Evolutionary conservation across 2,113 vertebrate genomes (phyloP).

Genomic region (Lanius ludovicianus): DNA sequence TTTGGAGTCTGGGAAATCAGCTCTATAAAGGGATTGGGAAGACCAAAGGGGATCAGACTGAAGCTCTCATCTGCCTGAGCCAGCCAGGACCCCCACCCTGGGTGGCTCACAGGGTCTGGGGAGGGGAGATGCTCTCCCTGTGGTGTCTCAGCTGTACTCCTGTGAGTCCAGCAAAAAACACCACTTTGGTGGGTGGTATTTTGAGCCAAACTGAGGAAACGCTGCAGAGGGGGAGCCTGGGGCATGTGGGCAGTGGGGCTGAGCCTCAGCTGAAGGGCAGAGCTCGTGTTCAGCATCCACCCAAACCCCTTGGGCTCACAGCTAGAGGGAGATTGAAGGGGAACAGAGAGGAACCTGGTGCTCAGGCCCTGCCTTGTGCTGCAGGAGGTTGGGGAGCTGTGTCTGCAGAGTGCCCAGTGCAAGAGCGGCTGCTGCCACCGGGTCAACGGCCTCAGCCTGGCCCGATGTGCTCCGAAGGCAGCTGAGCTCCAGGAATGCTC

Average conservation of each 20-base stretch:
- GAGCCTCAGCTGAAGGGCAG: not conserved
- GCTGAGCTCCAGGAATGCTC: slow-evolving; percentile 75
- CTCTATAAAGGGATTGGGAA: not conserved
- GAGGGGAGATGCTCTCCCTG: too few species aligned
- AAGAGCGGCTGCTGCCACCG: slow-evolving; percentile 78
- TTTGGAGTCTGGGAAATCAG: not conserved
- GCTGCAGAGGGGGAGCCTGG: not conserved
- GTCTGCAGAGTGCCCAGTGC: slow-evolving; percentile 75
- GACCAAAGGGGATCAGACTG: not conserved
- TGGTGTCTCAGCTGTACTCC: not conserved
- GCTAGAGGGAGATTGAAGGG: too few species aligned
- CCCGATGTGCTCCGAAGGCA: slow-evolving; percentile 67
- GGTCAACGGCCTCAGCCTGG: not conserved
- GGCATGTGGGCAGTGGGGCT: fast-evolving
- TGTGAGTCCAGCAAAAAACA: fast-evolving
- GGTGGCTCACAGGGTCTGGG: not conserved
- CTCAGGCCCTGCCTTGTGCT: not conserved
- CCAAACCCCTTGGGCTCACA: fast-evolving
- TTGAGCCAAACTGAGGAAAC: not conserved
- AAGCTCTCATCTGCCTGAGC: not conserved
- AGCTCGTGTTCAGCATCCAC: not conserved
- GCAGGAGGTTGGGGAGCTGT: slow-evolving; percentile 76
- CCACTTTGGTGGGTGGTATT: fast-evolving
- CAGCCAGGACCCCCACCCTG: not conserved
- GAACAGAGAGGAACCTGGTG: fast-evolving